Base-by-base conservation (phyloP, 2,888 invertebrate species). In the Synergus umbraculus region DNA sequence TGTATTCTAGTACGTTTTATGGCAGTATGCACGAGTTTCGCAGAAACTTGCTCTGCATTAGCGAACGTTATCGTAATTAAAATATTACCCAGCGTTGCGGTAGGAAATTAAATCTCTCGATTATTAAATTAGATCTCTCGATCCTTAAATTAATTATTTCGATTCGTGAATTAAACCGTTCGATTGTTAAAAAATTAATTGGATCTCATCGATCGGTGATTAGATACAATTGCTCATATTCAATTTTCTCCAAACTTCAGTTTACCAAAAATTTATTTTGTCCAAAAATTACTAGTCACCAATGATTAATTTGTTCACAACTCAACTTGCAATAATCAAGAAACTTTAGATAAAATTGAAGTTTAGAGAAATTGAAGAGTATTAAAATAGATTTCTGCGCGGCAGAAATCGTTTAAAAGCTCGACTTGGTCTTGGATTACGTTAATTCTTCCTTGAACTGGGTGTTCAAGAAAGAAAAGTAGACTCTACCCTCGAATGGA, bases 1-100 rank as follows among this genome's bases (percentile, higher is more conserved):
- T 46, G 22, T 12, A 80, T 84, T 83, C 84, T 86, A 86, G 83
- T 85, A 85, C 84, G 79, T 15, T 60, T 58, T 80, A 76, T 78
- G 83, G 81, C 79, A 83, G 81, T 82, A 82, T 82, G 82, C 83
- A 84, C 79, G 66, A 78, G 64, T 49, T 37, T 66, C 44, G 64
- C 54, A 54, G 29, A 46, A 54, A 49, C 29, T 76, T 76, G 37
- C 54, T 76, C 54, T 76, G 37, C 43, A 63, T 63, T 29, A 63
- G 29, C 29, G 18, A 63, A 43, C 66, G 73, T 73, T 73, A 73
- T 73, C 54, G 54, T 73, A 73, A 69, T 69, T 69, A 66, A 73
- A 66, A 66, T 66, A 66, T 66, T 66, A 66, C 41, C n/a, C 41
- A 41, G 37, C 65, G 65, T 41, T 65, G 66, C n/a, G 4, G 4